Percentiles rank a stretch among this genome's conserved stretches.
Conservation (phyloP, 1,140 invertebrate genomes). For the Chelonus insularis region DNA sequence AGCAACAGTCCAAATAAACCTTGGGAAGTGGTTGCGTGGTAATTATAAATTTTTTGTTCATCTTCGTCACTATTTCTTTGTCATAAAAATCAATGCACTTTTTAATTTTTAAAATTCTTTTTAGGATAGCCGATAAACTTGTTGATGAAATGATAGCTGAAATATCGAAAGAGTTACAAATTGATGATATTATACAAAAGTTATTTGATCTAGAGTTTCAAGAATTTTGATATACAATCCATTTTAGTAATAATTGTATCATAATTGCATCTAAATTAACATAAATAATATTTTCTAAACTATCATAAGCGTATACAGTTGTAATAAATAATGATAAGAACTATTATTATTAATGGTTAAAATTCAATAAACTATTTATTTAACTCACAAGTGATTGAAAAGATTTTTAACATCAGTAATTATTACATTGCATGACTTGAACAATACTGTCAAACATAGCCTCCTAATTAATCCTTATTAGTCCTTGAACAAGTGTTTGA, state of each 20-base stretch:
- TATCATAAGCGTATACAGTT: too few species aligned
- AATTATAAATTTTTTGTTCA: conserved; percentile 15
- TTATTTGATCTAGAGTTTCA: conserved; percentile 55
- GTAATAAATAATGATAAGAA: too few species aligned
- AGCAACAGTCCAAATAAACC: conserved; percentile 53
- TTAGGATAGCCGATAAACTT: conserved; percentile 55
- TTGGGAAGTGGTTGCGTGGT: conserved; percentile 55
- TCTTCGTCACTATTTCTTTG: neutral
- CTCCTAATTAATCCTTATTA: too few species aligned
- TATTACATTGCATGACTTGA: too few species aligned
- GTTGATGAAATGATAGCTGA: conserved; percentile 51
- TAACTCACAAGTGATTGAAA: too few species aligned
- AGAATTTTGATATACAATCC: conserved; percentile 49
- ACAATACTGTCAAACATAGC: too few species aligned
- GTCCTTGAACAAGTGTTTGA: too few species aligned
- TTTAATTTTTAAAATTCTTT: conserved; percentile 13
- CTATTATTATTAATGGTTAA: too few species aligned
- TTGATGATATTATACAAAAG: conserved; percentile 49
- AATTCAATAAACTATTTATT: too few species aligned
- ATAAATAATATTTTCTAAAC: too few species aligned
- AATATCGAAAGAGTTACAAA: conserved; percentile 51
- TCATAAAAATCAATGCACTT: neutral
- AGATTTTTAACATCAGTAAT: too few species aligned
- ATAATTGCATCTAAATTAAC: too few species aligned
- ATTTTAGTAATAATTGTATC: neutral